Base-by-base conservation (phyloP, 1,140 invertebrate genomes). In the Neotoxoptera formosana region DNA sequence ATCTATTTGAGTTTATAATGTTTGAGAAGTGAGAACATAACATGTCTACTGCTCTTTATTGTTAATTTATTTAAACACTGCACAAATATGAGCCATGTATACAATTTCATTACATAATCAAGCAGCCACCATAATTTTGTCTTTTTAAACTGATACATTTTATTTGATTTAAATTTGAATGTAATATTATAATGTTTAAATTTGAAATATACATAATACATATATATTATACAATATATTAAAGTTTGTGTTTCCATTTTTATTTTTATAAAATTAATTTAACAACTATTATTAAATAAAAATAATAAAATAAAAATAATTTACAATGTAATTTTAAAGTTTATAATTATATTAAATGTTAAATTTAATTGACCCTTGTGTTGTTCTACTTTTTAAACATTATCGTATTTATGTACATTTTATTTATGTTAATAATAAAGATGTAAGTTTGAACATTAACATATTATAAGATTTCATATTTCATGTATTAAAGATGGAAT, bases 181-280 rank as follows among this genome's bases (percentile, higher is more conserved):
- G 25, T n/a, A 34, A 51, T 51, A 21, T 88, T 88, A 51, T 88
- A 51, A 23, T 51, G 51, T 88, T 48, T n/a, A 51, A 88, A n/a
- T 88, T 88, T 86, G 45, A 48, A 25, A 48, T 87, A 48, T 87
- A 87, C 30, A 48, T 48, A 41, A 84, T 86, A 86, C n/a, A n/a
- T n/a, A n/a, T n/a, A n/a, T n/a, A n/a, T n/a, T n/a, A n/a, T 86
- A 86, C 45, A 86, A 25, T 47, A 86, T 47, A 47, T 47, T 25
- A 20, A 53, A 34, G 48, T 88, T 51, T 25, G 14, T 30, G 48
- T 51, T 53, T 88, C 2, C 2, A 51, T 51, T 88, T 51, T 53
- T 23, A 53, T 88, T 89, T 88, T 89, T 89, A 89, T 89, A 89
- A 53, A 89, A 89, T 89, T 89, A n/a, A 89, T n/a, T 89, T 89